phyloP scores from a whole-genome alignment of 2,797 vertebrate genomes.

The Pseudocheirus occidentalis region DNA sequence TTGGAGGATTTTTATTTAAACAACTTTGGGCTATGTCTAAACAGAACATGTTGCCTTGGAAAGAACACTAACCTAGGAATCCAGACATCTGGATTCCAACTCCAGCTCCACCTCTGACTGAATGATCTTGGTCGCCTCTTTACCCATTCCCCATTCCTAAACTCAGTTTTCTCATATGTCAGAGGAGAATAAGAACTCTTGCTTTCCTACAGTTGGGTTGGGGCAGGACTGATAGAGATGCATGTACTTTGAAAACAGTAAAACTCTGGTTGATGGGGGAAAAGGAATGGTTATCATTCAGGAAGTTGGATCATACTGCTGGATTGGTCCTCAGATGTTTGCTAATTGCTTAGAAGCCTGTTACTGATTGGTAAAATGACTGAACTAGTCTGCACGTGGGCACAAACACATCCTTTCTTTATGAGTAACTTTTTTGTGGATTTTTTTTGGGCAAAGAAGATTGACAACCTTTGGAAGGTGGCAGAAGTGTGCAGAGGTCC shows the following conservation, averaged over 20 bases:
- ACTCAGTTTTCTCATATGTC: neutral
- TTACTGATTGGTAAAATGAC: neutral
- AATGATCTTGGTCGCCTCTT: neutral
- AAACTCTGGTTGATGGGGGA: neutral
- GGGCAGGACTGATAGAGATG: neutral
- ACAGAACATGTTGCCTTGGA: neutral
- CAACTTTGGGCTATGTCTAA: neutral
- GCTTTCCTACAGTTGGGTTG: neutral
- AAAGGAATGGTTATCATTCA: neutral
- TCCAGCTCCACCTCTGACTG: neutral
- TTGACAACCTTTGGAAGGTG: neutral
- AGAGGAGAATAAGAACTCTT: neutral
- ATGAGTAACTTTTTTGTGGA: neutral
- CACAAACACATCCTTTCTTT: neutral
- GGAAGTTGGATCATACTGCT: neutral
- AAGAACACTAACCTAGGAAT: neutral
- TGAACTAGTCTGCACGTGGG: neutral
- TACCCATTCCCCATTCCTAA: neutral
- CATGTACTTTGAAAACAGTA: neutral
- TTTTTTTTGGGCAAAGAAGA: neutral
- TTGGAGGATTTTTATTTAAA: neutral
- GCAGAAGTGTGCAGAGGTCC: neutral
- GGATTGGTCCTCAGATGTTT: neutral
- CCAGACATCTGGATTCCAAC: neutral
- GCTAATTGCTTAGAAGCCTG: neutral